Evolutionary conservation across 2,113 vertebrate species (phyloP), one percentile per base, ranked within the genome.

Genomic region (Chunga burmeisteri): DNA sequence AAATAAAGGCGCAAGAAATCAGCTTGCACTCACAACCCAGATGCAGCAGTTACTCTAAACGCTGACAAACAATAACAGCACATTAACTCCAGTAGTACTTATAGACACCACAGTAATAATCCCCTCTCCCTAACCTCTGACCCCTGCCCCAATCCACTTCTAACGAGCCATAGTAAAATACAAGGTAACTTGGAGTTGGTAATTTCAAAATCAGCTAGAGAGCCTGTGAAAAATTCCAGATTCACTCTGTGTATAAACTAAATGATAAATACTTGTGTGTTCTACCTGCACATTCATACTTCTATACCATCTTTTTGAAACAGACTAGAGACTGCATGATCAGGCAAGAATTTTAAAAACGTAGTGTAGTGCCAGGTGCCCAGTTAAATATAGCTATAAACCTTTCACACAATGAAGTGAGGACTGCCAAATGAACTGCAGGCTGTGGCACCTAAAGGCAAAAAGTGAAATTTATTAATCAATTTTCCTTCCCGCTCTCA

Each of bases 401-500:
- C 81, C 94, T 78, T 74, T 73, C 67, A 87, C 70, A 96, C 96
- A 96, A 90, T 86, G 84, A 90, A 92, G 92, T 87, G 81, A 93
- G 74, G 88, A 97, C 93, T 98, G 97, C 95, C 95, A 97, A 97
- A 97, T 86, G 66, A 98, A 97, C 90, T 92, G 82, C 36, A 94
- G 42, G 74, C 74, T 91, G 80, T 47, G 97, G 88, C 70, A 96
- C 83, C 96, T 94, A 83, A 96, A 97, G 98, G 95, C 96, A 96
- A 94, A 96, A 96, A 94, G 75, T 86, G 81, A 95, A 97, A 97
- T 97, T 90, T 91, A 88, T 94, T 93, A 93, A 96, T 93, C 94
- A 86, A 94, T 94, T 97, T 96, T 96, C 94, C 96, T 96, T 91
- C 93, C 91, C 15, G 13, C 93, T 93, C 96, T 95, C 93, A 62